A percentile compares a stretch with the other conserved stretches of the same genome.
phyloP scores from a whole-genome alignment of 2,113 vertebrate genomes.

The Rhinogobius similis region DNA sequence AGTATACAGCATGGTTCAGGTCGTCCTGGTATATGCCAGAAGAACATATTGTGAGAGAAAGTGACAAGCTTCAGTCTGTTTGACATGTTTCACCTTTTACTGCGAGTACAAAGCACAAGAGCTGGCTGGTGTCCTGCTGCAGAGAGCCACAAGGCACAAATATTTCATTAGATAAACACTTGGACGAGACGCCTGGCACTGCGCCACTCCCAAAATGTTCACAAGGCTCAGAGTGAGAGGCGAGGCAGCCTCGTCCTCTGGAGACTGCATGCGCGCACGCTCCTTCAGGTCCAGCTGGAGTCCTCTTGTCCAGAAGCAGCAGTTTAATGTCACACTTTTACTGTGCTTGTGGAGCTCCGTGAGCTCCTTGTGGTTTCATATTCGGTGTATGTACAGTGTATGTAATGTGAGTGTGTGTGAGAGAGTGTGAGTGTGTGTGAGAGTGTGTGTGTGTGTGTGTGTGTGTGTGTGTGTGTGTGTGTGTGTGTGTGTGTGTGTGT shows the following conservation, averaged over 20 bases:
- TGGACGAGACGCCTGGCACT: constrained; percentile 63
- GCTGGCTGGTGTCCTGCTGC: constrained; percentile 58
- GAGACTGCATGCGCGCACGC: constrained; percentile 32
- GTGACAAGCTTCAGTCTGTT: constrained; percentile 51
- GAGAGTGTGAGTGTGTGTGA: too few relatives aligned
- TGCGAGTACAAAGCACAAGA: constrained; percentile 61
- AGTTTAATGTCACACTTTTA: background rate
- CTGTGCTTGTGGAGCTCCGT: too few relatives aligned
- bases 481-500: too few relatives aligned
- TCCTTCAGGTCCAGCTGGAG: too few relatives aligned
- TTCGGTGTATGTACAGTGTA: too few relatives aligned
- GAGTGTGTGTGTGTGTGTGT: too few relatives aligned
- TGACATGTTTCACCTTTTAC: constrained; percentile 63
- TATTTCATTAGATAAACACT: constrained; percentile 76
- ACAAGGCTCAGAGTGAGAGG: constrained; percentile 37
- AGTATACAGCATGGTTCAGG: background rate
- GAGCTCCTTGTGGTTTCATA: too few relatives aligned
- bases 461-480: too few relatives aligned
- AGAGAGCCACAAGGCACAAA: constrained; percentile 65
- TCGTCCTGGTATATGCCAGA: background rate
- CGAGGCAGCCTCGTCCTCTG: constrained; percentile 51
- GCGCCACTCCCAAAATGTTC: constrained; percentile 47
- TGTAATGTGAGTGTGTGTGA: too few relatives aligned
- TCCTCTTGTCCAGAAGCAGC: too few relatives aligned
- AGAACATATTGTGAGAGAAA: constrained; percentile 52